These are phyloP conservation scores for Poeciliopsis turneri DNA, from an alignment of 2,797 vertebrate genomes.

Conservation along the genomic window DNA sequence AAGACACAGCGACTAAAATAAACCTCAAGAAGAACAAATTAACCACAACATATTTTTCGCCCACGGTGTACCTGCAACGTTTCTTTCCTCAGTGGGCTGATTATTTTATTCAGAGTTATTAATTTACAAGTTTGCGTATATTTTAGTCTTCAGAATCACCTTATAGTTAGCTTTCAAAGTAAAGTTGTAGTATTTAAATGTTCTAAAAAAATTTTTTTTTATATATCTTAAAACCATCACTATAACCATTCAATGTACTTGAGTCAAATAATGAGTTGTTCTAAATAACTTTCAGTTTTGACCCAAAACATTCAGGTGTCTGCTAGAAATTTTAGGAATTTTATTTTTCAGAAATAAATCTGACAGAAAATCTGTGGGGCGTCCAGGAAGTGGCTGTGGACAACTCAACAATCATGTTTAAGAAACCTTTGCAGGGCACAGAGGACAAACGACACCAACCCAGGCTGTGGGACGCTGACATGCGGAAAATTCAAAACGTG, in stretches of 20 bases:
- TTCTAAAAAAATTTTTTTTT: rapidly evolving
- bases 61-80: background rate
- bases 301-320: too few species aligned
- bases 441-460: background rate
- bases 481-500: background rate
- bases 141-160: background rate
- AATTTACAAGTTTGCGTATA: background rate
- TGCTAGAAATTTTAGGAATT: too few species aligned
- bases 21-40: background rate
- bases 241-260: too few species aligned
- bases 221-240: too few species aligned
- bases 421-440: background rate
- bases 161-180: background rate
- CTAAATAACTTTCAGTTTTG: too few species aligned
- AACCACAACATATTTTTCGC: background rate
- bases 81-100: background rate
- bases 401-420: too few species aligned
- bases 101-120: background rate
- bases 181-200: too few species aligned
- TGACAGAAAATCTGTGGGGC: too few species aligned
- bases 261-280: too few species aligned
- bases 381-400: too few species aligned
- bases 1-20: background rate
- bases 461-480: background rate
- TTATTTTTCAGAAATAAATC: too few species aligned